Base-by-base conservation (phyloP, 2,113 vertebrate genomes). In the Vanacampus margaritifer region DNA sequence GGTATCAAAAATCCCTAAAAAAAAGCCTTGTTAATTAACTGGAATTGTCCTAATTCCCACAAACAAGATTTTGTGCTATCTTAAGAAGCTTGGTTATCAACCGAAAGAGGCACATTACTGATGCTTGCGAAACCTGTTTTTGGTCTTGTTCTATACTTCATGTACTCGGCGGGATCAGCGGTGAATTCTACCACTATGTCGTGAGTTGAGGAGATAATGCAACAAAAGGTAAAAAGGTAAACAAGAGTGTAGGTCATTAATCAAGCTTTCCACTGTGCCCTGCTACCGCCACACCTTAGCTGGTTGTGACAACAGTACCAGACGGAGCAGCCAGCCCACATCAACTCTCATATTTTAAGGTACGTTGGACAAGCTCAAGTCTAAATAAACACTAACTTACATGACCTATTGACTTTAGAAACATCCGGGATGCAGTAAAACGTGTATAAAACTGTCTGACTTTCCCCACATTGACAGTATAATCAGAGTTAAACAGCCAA, bases 211-310 rank as follows among this genome's bases (percentile, higher is more conserved):
- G 39, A 85, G 79, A 87, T 84, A 88, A 79, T 68, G 65, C 80
- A 88, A 85, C 85, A 88, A 88, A 87, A 71, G 75, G 41, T 73
- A 74, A 76, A 51, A 79, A 82, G 65, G 72, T 73, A 82, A 88
- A 90, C 79, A 83, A 68, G 39, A 28, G 45, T 43, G 37, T 46
- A 70, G 70, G 70, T 73, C 84, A 87, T 91, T 86, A 88, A 88
- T 88, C 89, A 90, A 76, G 67, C 53, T 74, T 73, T 67, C 82
- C 79, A 89, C 82, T 75, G 68, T 65, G 64, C 60, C 69, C 41
- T 66, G 48, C 71, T 72, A 43, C 58, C 64, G 73, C 81, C 84
- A 70, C 85, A 84, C 86, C 81, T 78, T 65, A 7, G 17, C 2
- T 3, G 10, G 79, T 65, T 82, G 72, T 74, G 21, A 85, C 75